A percentile compares a stretch with the other conserved stretches of the same genome.
These are phyloP conservation scores for Drosophila robusta DNA, from an alignment of 2,888 invertebrate genomes.

Conservation along the genomic window DNA sequence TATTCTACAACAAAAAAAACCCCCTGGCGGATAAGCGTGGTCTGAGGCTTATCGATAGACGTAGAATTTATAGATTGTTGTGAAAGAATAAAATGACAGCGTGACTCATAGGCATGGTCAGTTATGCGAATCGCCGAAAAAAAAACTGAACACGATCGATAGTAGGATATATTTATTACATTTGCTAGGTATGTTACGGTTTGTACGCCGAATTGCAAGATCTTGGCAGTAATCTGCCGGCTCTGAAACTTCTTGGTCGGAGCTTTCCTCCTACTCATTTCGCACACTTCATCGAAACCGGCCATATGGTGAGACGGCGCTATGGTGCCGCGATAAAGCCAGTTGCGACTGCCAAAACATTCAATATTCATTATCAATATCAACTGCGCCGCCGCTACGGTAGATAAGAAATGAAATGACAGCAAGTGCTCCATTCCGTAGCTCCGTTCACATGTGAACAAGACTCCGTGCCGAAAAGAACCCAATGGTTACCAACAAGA, in stretches of 20 bases:
- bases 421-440: conserved; percentile 30
- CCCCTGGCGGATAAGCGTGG: background rate
- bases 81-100: conserved; percentile 20
- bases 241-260: conserved; percentile 24
- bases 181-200: background rate
- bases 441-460: conserved; percentile 56
- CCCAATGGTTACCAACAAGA: conserved; percentile 26
- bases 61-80: conserved; percentile 16
- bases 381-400: conserved; percentile 27
- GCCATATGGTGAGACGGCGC: conserved; percentile 12
- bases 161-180: conserved; percentile 10
- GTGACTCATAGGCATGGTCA: conserved; percentile 67
- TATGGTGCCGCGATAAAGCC: conserved; percentile 42
- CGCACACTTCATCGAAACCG: conserved; percentile 15
- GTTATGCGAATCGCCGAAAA: conserved; percentile 45
- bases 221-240: background rate
- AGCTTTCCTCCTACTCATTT: background rate
- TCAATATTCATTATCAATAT: conserved; percentile 75
- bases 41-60: conserved; percentile 12
- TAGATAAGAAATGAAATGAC: conserved; percentile 64
- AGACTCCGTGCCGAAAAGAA: conserved; percentile 61
- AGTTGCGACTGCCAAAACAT: conserved; percentile 46
- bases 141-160: conserved; percentile 25
- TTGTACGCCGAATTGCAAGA: conserved; percentile 21
- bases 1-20: background rate